Evolutionary conservation across 2,888 invertebrate species (phyloP), one percentile per base, ranked within the genome.

Genomic region (Drosophila mayaguana): DNA sequence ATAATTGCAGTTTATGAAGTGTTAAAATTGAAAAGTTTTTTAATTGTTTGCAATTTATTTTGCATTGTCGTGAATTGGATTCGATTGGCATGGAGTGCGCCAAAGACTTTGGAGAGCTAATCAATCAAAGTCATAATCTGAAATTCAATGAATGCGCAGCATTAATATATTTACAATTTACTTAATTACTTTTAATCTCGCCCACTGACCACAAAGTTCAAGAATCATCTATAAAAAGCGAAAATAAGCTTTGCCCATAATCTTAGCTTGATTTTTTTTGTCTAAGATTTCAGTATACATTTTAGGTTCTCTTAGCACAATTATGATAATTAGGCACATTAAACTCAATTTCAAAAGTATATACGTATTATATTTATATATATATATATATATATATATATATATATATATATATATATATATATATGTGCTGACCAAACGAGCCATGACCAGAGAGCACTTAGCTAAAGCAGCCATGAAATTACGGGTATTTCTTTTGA

Each of bases 291-390:
- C 69, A 71, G 76, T 53, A 43, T 65, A n/a, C 48, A 46, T 20
- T 53, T 67, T 67, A 9, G 43, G 18, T 45, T 55, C 25, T 34
- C 38, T 36, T 42, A 62, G 55, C 56, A 73, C 68, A 68, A 89
- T 81, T 83, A 68, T 85, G 73, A 54, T 89, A 89, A 83, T 83
- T 87, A 67, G 71, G 28, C 61, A 59, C 63, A 87, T 87, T 87
- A 89, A 74, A 63, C 40, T 40, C 56, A 56, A 63, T 76, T 72
- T 75, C 43, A 68, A 68, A 62, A 67, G 63, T 56, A 46, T 61
- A 84, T 7, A 38, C 36, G 16, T 38, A 40, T 40, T 38, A n/a
- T 38, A 43, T 12, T 20, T 12, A 5, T 38, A 38, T 16, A 1
- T 72, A 74, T 79, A 3, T 34, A 8, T 18, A 34, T 34, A 51